Conservation (phyloP, 1,140 invertebrate genomes). For the Piezodorus guildinii region DNA sequence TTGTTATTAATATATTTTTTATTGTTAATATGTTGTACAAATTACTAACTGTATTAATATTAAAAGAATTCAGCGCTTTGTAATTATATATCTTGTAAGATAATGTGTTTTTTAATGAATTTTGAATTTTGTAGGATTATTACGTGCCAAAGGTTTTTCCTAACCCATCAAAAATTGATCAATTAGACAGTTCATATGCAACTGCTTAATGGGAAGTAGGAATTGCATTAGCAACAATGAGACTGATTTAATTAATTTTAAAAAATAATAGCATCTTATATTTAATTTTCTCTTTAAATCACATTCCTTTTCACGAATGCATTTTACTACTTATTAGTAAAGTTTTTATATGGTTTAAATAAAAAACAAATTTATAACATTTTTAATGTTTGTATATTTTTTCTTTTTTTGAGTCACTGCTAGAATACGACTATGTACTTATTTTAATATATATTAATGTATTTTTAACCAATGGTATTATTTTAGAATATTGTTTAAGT, state of each 20-base stretch:
- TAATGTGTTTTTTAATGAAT: slow-evolving; percentile 2
- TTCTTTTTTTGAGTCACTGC: background rate
- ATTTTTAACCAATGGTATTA: too few relatives aligned
- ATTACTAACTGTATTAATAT: background rate
- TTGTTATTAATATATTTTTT: slow-evolving; percentile 15
- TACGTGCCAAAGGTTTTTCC: slow-evolving; percentile 7
- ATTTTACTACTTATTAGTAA: background rate
- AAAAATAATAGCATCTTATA: background rate
- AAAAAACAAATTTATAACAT: background rate
- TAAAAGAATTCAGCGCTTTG: slow-evolving; percentile 16
- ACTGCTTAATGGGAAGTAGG: slow-evolving; percentile 11
- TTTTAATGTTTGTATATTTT: background rate
- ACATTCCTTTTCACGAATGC: background rate
- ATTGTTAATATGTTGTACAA: slow-evolving; percentile 11
- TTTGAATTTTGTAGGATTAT: slow-evolving; percentile 1
- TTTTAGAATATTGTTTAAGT: too few relatives aligned
- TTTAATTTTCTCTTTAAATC: background rate
- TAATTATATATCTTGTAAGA: slow-evolving; percentile 13
- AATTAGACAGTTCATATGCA: background rate
- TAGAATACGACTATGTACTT: too few relatives aligned
- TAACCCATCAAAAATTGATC: background rate
- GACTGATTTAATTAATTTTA: slow-evolving; percentile 15
- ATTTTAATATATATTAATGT: too few relatives aligned
- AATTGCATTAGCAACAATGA: slow-evolving; percentile 23
- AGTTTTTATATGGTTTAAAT: background rate